Conservation (phyloP, 2,888 invertebrate species). For the Sepioteuthis lessoniana region DNA sequence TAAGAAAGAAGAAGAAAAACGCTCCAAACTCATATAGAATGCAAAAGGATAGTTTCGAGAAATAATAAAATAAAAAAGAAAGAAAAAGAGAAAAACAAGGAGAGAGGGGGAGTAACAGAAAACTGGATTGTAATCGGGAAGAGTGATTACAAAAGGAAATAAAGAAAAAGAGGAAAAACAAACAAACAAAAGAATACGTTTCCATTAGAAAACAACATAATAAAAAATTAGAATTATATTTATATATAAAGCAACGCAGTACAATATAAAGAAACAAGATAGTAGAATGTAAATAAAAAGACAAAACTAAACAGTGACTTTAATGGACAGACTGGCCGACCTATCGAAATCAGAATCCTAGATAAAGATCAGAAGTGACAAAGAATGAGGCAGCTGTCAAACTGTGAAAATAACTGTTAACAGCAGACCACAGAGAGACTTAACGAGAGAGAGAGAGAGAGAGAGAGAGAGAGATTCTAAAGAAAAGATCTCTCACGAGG, state of each 20-base stretch:
- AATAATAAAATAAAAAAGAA: too few relatives aligned
- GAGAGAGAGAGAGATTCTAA: background rate
- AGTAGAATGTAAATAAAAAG: background rate
- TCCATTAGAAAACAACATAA: too few relatives aligned
- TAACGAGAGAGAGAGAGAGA: background rate
- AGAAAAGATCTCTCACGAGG: background rate
- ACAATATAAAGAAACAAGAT: background rate
- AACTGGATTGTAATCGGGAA: background rate
- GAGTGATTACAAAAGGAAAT: background rate
- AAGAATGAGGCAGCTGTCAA: background rate
- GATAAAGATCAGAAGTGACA: background rate
- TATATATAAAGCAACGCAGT: too few relatives aligned
- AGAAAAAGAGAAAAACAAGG: background rate
- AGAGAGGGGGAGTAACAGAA: background rate
- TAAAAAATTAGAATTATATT: too few relatives aligned
- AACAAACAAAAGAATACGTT: too few relatives aligned
- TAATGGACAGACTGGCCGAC: background rate
- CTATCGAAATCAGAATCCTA: background rate
- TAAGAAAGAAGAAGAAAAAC: too few relatives aligned
- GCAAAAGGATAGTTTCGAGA: too few relatives aligned
- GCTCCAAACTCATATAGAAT: too few relatives aligned
- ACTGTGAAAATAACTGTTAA: background rate
- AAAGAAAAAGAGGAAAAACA: too few relatives aligned
- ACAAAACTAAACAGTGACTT: background rate
- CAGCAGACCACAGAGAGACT: background rate